These are phyloP conservation scores for Geococcyx californianus DNA, from an alignment of 2,113 vertebrate genomes.

Conservation along the genomic window DNA sequence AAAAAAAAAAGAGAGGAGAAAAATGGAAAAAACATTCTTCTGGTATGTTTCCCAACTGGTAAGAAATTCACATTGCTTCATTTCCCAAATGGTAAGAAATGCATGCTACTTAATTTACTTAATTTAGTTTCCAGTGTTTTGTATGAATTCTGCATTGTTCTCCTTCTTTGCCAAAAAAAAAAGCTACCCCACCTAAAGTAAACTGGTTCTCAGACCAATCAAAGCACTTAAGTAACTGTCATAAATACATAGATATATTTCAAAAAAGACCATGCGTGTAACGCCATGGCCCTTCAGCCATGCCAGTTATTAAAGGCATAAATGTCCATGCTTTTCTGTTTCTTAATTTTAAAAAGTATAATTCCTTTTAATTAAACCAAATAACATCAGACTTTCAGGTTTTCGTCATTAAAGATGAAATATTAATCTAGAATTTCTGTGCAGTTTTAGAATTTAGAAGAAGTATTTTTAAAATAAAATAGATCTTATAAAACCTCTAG, in stretches of 20 bases:
- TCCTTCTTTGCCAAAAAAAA: neutral
- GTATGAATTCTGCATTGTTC: neutral
- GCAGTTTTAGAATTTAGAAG: neutral
- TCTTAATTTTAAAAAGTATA: neutral
- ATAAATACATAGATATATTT: neutral
- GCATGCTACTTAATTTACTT: rapidly evolving
- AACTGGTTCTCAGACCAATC: neutral
- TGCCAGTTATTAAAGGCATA: neutral
- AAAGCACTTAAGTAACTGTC: neutral
- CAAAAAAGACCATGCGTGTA: neutral
- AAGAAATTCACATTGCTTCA: neutral
- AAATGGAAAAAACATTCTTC: neutral
- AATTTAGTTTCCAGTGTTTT: neutral
- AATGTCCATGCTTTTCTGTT: neutral
- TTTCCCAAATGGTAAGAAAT: neutral
- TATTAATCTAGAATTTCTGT: neutral
- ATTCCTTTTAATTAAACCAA: neutral
- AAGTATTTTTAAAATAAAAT: neutral
- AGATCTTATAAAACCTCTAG: neutral
- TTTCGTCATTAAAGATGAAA: neutral
- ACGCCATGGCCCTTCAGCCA: neutral
- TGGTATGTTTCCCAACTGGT: neutral
- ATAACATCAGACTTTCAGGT: neutral
- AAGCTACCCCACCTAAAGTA: neutral
- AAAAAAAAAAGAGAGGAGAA: rapidly evolving